Conservation (phyloP, 2,888 invertebrate species). For the Rotaria socialis region DNA sequence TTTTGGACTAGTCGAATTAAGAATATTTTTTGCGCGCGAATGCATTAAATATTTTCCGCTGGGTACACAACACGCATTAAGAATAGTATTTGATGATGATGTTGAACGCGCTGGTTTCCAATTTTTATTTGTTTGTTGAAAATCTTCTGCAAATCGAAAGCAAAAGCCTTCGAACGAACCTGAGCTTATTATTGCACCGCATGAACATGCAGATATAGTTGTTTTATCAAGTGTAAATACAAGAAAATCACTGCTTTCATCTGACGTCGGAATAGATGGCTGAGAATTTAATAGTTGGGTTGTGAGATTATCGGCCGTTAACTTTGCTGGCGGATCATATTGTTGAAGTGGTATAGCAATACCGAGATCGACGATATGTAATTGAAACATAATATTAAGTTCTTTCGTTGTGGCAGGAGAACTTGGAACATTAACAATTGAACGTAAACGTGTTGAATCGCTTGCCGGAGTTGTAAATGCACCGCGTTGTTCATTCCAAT, state of each 20-base stretch:
- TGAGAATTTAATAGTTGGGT: slow-evolving; percentile 8
- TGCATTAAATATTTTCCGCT: slow-evolving; percentile 97
- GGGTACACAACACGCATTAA: slow-evolving; percentile 80
- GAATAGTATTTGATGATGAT: slow-evolving; percentile 63
- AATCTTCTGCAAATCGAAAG: slow-evolving; percentile 90
- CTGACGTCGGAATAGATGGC: neutral
- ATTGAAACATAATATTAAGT: slow-evolving; percentile 37
- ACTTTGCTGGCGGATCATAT: slow-evolving; percentile 1
- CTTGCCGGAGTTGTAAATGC: slow-evolving; percentile 22
- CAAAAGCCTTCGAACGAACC: slow-evolving; percentile 66
- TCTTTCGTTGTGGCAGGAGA: neutral
- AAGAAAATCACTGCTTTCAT: slow-evolving; percentile 66
- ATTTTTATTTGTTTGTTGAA: slow-evolving; percentile 89
- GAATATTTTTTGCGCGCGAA: slow-evolving; percentile 81
- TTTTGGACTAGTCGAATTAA: slow-evolving; percentile 68
- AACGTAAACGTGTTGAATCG: neutral
- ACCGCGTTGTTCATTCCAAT: slow-evolving; percentile 84
- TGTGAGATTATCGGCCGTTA: slow-evolving; percentile 34
- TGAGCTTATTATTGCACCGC: slow-evolving; percentile 88
- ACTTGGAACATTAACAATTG: slow-evolving; percentile 33
- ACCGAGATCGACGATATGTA: slow-evolving; percentile 40
- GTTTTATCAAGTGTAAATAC: slow-evolving; percentile 92
- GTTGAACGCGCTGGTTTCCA: slow-evolving; percentile 81
- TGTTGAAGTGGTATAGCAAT: neutral
- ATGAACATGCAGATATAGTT: slow-evolving; percentile 88